These are phyloP conservation scores for Benthosema pterotum DNA, from an alignment of 2,797 vertebrate genomes.

Conservation along the genomic window DNA sequence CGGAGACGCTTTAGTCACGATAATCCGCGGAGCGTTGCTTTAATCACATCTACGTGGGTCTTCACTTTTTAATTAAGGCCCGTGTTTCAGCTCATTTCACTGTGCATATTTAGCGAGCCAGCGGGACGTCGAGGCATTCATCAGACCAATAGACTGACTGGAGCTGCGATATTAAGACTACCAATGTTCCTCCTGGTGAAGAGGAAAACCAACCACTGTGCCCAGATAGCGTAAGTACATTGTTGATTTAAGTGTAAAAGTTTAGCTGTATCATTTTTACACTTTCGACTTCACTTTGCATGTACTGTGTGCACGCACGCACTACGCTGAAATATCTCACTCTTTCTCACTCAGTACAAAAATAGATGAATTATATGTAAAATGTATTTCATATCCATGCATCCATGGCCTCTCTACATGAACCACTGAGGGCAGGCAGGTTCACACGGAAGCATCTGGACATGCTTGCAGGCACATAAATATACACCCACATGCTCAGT, in stretches of 20 bases:
- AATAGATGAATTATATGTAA: too few relatives aligned
- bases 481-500: conserved; percentile 22
- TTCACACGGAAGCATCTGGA: conserved; percentile 2
- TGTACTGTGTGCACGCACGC: conserved; percentile 54
- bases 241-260: too few relatives aligned
- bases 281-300: conserved; percentile 28
- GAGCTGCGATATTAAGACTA: too few relatives aligned
- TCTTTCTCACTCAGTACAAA: too few relatives aligned
- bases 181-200: too few relatives aligned
- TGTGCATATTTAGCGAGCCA: conserved; percentile 81
- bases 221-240: too few relatives aligned
- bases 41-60: conserved; percentile 79
- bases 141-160: conserved; percentile 73
- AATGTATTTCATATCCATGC: too few relatives aligned
- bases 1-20: conserved; percentile 67
- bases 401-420: conserved; percentile 31
- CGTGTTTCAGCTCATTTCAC: conserved; percentile 82
- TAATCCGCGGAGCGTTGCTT: conserved; percentile 76
- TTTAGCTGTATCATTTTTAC: too few relatives aligned
- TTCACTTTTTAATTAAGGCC: conserved; percentile 83
- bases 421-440: conserved; percentile 58
- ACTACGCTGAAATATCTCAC: conserved; percentile 33
- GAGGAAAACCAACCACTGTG: too few relatives aligned
- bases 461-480: conserved; percentile 20
- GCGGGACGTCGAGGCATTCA: conserved; percentile 73